Evolutionary conservation across 1,140 invertebrate genomes (phyloP).

Genomic region (Hylyphantes graminicola): DNA sequence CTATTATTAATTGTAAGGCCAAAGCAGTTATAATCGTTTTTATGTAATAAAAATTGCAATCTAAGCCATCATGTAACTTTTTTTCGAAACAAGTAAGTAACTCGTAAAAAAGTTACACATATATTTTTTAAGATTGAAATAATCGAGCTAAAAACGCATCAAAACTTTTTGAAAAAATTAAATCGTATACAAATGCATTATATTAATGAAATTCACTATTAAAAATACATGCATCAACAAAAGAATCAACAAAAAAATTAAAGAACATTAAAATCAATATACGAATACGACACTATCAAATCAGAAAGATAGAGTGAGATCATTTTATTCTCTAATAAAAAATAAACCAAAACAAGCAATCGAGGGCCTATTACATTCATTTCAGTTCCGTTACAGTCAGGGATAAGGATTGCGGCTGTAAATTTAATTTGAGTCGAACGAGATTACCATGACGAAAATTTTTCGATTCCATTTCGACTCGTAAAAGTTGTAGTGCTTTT

Average conservation of each 20-base stretch:
- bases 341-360: constrained; percentile 42
- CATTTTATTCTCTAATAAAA: constrained; percentile 31
- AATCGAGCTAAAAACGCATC: too few species aligned
- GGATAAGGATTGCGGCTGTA: constrained; percentile 43
- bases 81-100: too few species aligned
- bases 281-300: constrained; percentile 18
- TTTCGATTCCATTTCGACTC: constrained; percentile 39
- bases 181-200: too few species aligned
- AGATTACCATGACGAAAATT: constrained; percentile 54
- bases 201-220: too few species aligned
- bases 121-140: too few species aligned
- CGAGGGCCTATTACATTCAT: constrained; percentile 38
- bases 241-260: constrained; percentile 3
- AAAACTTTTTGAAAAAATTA: too few species aligned
- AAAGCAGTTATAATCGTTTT: too few species aligned
- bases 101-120: too few species aligned
- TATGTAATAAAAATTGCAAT: too few species aligned
- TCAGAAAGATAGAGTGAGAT: neutral
- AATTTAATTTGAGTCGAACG: constrained; percentile 52
- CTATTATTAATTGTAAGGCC: too few species aligned
- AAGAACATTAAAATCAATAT: constrained; percentile 18
- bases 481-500: neutral
- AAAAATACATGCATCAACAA: neutral
- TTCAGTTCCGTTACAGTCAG: constrained; percentile 45
- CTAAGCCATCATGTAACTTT: too few species aligned